These are phyloP conservation scores for Endomychus coccineus DNA, from an alignment of 2,888 invertebrate genomes.

Conservation along the genomic window DNA sequence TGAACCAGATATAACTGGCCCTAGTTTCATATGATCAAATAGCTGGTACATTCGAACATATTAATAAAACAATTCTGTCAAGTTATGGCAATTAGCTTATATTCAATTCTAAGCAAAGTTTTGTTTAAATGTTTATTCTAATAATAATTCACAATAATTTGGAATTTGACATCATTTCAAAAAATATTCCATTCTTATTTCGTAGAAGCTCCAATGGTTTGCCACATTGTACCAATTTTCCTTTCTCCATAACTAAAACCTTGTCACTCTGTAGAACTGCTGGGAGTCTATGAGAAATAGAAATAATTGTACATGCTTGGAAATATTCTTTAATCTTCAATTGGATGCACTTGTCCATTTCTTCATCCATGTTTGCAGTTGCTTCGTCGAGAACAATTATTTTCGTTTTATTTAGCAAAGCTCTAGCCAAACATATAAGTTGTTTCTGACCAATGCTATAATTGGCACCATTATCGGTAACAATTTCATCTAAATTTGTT, in stretches of 20 bases:
- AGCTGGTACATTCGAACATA: too few species aligned
- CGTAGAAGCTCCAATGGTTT: slow-evolving; percentile 9
- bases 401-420: slow-evolving; percentile 75
- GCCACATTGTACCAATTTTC: slow-evolving; percentile 11
- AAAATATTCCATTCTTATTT: slow-evolving; percentile 9
- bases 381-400: slow-evolving; percentile 73
- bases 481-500: slow-evolving; percentile 46
- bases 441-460: slow-evolving; percentile 82
- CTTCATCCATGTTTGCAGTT: slow-evolving; percentile 78
- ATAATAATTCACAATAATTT: too few species aligned
- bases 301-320: slow-evolving; percentile 65
- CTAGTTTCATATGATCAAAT: too few species aligned
- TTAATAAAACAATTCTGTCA: too few species aligned
- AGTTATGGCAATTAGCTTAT: too few species aligned
- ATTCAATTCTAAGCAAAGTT: too few species aligned
- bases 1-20: too few species aligned
- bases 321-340: slow-evolving; percentile 64
- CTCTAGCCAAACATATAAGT: slow-evolving; percentile 74
- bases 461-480: slow-evolving; percentile 46
- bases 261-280: slow-evolving; percentile 11
- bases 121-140: too few species aligned
- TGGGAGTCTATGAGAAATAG: slow-evolving; percentile 63
- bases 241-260: slow-evolving; percentile 13
- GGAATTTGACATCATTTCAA: too few species aligned
- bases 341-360: slow-evolving; percentile 68